A percentile compares a stretch with the other conserved stretches of the same genome.
Evolutionary conservation across 2,888 invertebrate genomes (phyloP).

Genomic region (Ochlodes sylvanus): DNA sequence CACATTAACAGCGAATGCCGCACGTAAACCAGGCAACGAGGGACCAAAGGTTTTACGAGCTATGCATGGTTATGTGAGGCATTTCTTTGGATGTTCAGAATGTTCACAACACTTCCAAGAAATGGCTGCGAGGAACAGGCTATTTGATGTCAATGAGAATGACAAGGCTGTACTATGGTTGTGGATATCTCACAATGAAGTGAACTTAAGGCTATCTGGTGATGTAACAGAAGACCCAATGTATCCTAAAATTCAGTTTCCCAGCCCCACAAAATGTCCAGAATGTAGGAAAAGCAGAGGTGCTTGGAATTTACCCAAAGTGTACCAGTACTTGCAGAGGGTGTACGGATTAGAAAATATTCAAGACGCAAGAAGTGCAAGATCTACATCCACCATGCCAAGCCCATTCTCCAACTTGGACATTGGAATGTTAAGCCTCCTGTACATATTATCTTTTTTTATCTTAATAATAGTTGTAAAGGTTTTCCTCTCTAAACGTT

Average conservation of each 20-base stretch:
- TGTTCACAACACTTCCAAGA: constrained; percentile 95
- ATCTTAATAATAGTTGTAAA: constrained; percentile 91
- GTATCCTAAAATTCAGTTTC: constrained; percentile 96
- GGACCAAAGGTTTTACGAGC: constrained; percentile 90
- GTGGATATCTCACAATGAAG: constrained; percentile 97
- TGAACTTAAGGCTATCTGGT: constrained; percentile 94
- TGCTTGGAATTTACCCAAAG: constrained; percentile 87
- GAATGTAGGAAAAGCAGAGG: constrained; percentile 86
- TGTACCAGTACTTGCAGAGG: constrained; percentile 86
- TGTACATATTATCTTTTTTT: constrained; percentile 90
- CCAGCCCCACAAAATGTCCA: constrained; percentile 88
- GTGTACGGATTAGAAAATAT: constrained; percentile 72
- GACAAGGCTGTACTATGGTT: constrained; percentile 95
- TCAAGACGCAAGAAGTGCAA: constrained; percentile 52
- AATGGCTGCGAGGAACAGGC: constrained; percentile 90
- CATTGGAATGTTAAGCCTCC: constrained; percentile 90
- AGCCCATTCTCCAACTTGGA: constrained; percentile 88
- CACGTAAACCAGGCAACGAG: constrained; percentile 76
- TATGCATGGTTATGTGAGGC: constrained; percentile 94
- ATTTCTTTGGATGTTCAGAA: constrained; percentile 97
- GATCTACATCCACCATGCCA: constrained; percentile 55
- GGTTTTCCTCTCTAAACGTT: constrained; percentile 89
- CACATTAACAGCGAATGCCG: constrained; percentile 92
- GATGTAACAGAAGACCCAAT: constrained; percentile 95
- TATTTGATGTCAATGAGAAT: constrained; percentile 88